Evolutionary conservation across 2,113 vertebrate genomes (phyloP), one percentile per base, ranked within the genome.

Genomic region (Eleginops maclovinus): DNA sequence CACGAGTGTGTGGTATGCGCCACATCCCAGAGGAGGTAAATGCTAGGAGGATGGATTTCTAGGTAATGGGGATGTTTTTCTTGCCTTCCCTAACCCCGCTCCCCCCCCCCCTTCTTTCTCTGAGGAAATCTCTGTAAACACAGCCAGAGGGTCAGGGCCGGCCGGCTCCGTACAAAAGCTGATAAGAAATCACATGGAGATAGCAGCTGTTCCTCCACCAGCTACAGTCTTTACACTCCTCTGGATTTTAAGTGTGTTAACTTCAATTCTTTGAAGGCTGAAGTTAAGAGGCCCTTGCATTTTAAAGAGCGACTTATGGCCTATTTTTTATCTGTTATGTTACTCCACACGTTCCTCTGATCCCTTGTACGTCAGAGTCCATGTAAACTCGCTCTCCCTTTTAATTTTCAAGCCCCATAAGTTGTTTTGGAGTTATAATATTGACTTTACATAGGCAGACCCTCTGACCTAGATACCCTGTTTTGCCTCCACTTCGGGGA

Each of bases 101-200:
- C 54, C 46, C 26, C 62, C 43, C 73, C 69, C 47, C 43, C 43
- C 55, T 19, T 44, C 10, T 16, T 59, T 44, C 62, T 69, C 73
- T 28, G 67, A 84, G 76, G 82, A 75, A 74, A 82, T 86, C 69
- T 65, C 13, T 81, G 73, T 78, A 88, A 91, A 92, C 90, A 86
- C 55, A 43, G 41, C 21, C 44, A 26, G 53, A 22, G 59, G 79
- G 77, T 87, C 82, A 75, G 41, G 78, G 83, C 47, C 70, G 0
- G 54, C 58, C 51, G 13, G 43, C 63, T 13, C 66, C 63, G 4
- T 40, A 40, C 49, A 58, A 10, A 70, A 36, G 62, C 77, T 76
- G 90, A 90, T 88, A 88, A 90, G 84, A 73, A 60, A 10, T 36
- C 56, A 24, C 66, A 63, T 12, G 28, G 40, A 24, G 43, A 81